Evolutionary conservation across 2,888 invertebrate species (phyloP).

Genomic region (Hoplodrina ambigua): DNA sequence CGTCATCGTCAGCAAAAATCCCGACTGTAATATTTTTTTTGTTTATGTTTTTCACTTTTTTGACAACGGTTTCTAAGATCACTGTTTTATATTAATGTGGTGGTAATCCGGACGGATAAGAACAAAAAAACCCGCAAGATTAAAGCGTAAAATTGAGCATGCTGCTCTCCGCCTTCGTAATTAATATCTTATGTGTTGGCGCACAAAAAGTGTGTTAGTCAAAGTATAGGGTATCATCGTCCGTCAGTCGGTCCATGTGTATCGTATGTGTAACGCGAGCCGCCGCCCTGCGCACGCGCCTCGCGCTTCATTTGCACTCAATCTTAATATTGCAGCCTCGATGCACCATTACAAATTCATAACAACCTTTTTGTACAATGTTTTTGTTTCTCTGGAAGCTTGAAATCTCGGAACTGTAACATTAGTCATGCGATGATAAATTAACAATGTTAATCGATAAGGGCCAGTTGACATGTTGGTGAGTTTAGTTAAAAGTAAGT

Average conservation of each 20-base stretch:
- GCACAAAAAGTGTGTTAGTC: constrained; percentile 77
- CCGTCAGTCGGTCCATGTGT: constrained; percentile 65
- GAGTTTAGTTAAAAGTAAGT: constrained; percentile 7
- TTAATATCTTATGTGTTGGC: constrained; percentile 84
- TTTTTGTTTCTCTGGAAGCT: constrained; percentile 72
- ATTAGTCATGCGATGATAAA: constrained; percentile 60
- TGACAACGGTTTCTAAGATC: constrained; percentile 36
- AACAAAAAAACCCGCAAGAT: constrained; percentile 71
- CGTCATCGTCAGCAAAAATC: no score
- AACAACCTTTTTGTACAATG: constrained; percentile 77
- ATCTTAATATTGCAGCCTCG: constrained; percentile 86
- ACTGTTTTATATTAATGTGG: constrained; percentile 55
- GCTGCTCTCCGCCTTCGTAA: constrained; percentile 82
- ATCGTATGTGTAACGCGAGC: constrained; percentile 76
- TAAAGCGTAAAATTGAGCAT: constrained; percentile 83
- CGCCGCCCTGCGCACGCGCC: constrained; percentile 82
- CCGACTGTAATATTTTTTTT: no score
- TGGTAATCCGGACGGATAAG: constrained; percentile 57
- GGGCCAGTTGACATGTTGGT: constrained; percentile 20
- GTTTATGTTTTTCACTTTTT: constrained; percentile 19
- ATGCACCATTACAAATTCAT: constrained; percentile 87
- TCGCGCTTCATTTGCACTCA: constrained; percentile 86
- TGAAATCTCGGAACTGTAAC: constrained; percentile 68
- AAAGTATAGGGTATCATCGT: constrained; percentile 68
- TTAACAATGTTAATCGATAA: constrained; percentile 44